Conservation (phyloP, 2,113 vertebrate genomes). For the Grammomys dolichurus region DNA sequence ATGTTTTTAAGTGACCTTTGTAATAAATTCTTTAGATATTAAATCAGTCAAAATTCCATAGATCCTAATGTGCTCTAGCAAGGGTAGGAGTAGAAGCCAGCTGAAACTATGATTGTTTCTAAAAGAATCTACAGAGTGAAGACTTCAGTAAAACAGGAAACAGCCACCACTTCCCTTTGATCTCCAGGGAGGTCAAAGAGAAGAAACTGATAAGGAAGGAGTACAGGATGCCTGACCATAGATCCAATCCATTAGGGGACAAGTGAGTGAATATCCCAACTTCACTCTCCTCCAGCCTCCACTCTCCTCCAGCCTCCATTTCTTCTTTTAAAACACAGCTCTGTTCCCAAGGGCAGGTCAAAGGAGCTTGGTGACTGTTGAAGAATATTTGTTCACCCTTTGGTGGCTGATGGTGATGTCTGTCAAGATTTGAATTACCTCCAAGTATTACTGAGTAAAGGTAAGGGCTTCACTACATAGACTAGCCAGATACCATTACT, state of each 20-base stretch:
- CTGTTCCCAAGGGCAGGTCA: background rate
- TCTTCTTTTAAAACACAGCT: background rate
- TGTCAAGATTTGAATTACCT: no score
- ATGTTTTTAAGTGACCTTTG: background rate
- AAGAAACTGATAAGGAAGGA: background rate
- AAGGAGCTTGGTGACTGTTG: background rate
- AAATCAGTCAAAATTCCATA: background rate
- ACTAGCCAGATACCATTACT: background rate
- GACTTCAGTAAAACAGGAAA: background rate
- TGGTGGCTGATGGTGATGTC: background rate
- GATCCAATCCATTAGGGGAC: background rate
- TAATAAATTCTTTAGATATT: background rate
- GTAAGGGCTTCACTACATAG: background rate
- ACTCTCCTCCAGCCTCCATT: background rate
- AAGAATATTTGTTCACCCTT: background rate
- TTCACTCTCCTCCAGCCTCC: background rate
- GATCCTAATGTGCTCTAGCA: background rate
- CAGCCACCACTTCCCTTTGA: background rate
- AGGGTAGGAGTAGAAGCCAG: no score
- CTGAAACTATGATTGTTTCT: background rate
- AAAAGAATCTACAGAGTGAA: background rate
- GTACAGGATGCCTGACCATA: background rate
- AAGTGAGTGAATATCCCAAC: background rate
- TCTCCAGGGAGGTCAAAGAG: background rate
- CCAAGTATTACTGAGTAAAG: background rate